Percentiles rank a stretch among this genome's conserved stretches.
Conservation (phyloP, 1,140 invertebrate species). For the Steinernema khuongi region DNA sequence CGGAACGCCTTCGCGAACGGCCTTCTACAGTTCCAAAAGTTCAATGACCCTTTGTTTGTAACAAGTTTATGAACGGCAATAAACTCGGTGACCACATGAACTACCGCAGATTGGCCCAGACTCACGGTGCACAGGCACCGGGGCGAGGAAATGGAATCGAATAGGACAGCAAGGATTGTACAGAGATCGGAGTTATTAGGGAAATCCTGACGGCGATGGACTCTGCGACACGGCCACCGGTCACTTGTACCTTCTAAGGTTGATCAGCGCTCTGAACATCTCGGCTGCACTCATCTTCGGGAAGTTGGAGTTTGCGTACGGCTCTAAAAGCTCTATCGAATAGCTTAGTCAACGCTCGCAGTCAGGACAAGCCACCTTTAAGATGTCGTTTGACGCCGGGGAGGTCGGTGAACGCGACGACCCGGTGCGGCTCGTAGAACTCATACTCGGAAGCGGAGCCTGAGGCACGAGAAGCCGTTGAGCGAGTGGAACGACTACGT, state of each 20-base stretch:
- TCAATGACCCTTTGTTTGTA: background rate
- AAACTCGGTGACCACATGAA: no score
- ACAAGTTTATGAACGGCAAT: constrained; percentile 2
- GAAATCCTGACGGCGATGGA: background rate
- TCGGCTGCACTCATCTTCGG: background rate
- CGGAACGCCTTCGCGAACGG: constrained; percentile 1
- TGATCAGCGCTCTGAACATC: constrained; percentile 3
- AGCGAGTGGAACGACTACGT: background rate
- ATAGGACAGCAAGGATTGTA: background rate
- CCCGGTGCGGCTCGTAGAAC: background rate
- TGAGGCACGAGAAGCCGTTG: background rate
- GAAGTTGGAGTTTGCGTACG: background rate
- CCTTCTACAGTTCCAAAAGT: background rate
- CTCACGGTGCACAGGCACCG: no score
- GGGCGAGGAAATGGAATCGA: no score
- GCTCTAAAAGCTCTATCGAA: constrained; percentile 11
- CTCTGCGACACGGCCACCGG: no score
- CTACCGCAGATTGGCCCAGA: no score
- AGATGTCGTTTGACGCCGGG: background rate
- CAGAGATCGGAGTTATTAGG: background rate
- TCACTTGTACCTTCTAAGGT: constrained; percentile 10
- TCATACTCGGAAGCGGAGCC: background rate
- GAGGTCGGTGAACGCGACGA: background rate
- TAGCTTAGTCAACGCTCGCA: background rate
- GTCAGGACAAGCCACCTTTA: background rate